Evolutionary conservation across 2,797 vertebrate species (phyloP).

Genomic region (Coilia nasus): DNA sequence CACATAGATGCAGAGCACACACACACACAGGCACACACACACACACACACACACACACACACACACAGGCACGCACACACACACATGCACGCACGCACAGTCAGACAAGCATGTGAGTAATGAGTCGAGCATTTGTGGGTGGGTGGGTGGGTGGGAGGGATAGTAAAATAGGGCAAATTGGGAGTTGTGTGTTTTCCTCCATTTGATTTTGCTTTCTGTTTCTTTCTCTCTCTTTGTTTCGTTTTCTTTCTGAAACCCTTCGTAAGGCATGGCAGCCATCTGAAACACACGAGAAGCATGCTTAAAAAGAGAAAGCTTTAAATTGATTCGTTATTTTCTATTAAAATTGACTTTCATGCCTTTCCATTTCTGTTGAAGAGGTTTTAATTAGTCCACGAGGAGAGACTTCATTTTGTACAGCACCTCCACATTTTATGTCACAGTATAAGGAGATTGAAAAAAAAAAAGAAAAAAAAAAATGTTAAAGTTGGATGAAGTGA

Average conservation of each 20-base stretch:
- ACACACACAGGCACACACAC: neutral
- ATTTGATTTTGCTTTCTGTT: conserved; percentile 64
- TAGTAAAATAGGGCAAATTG: neutral
- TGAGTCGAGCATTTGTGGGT: conserved; percentile 50
- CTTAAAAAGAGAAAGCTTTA: conserved; percentile 82
- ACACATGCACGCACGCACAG: conserved; percentile 45
- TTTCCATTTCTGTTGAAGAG: conserved; percentile 76
- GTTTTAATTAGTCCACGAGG: conserved; percentile 84
- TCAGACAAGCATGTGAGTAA: conserved; percentile 66
- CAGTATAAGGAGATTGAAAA: conserved; percentile 72
- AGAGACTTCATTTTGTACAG: conserved; percentile 89
- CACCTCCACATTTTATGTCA: conserved; percentile 86
- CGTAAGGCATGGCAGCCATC: conserved; percentile 93
- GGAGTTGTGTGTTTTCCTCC: conserved; percentile 51
- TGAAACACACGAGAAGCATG: conserved; percentile 87
- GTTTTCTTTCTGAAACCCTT: conserved; percentile 74
- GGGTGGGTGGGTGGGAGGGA: neutral
- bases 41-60: neutral
- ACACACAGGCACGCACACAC: neutral
- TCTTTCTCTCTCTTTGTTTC: conserved; percentile 63
- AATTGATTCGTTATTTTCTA: conserved; percentile 65
- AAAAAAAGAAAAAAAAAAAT: conserved; percentile 55
- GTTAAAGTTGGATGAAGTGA: conserved; percentile 84
- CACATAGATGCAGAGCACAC: no score
- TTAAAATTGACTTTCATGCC: conserved; percentile 75